Base-by-base conservation (phyloP, 2,113 vertebrate species). In the Ammodytes marinus region DNA sequence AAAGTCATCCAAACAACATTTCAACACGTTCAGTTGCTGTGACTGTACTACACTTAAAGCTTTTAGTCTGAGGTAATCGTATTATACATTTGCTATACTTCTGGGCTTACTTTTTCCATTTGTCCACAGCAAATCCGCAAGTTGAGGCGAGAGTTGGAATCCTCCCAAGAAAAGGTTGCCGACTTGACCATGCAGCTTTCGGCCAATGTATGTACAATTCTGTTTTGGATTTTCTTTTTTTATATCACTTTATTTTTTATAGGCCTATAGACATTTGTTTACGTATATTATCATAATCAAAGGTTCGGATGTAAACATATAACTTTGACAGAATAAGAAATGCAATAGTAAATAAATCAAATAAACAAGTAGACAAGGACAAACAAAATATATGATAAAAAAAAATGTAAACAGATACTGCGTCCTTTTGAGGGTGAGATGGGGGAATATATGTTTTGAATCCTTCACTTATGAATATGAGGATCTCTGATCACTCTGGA, bases 81-180 rank as follows among this genome's bases (percentile, higher is more conserved):
- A 19, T 19, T 55, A 3, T 12, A 53, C 19, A 52, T 3, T 66
- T 27, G n/a, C 8, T 4, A 3, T 13, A 19, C 10, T 68, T 19
- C 68, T 53, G 14, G 63, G 12, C 27, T 42, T 55, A 42, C 49
- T 9, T 63, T 59, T 74, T 42, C 5, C 75, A 47, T 83, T 63
- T 74, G 86, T 79, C 71, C 75, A 0, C 80, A 99, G 98, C 98
- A 99, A 97, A 99, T 99, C 89, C 96, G 97, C 76, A 98, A 98
- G 85, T 94, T 99, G 64, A 95, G 97, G 4, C 95, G 97, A 0
- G 98, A 99, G 74, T 93, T 99, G 88, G 98, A 99, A 86, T 96
- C 95, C 1, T 99, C 98, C 0, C 98, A 99, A 91, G 98, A 99
- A 87, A 99, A 99, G 87, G 98, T 99, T 80, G 98, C 98, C 66